phyloP scores from a whole-genome alignment of 2,888 invertebrate genomes.

The Amorpha juglandis region DNA sequence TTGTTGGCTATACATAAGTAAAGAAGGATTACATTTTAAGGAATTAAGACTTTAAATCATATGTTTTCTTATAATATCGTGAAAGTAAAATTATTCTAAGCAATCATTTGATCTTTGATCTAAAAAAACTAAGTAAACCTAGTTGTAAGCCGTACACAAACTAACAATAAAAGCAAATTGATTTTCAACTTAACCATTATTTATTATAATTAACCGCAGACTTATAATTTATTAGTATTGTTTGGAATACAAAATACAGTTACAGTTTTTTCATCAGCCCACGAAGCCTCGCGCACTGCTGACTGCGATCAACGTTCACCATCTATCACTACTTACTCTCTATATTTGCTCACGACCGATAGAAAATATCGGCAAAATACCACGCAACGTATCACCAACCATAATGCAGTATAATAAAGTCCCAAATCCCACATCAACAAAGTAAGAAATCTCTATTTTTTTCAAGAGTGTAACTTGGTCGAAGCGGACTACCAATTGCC shows the following conservation, averaged over 20 bases:
- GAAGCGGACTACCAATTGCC: conserved; percentile 51
- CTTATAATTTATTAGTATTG: conserved; percentile 14
- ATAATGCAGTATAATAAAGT: conserved; percentile 31
- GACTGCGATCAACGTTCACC: conserved; percentile 48
- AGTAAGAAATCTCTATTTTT: conserved; percentile 47
- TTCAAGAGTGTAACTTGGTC: conserved; percentile 43
- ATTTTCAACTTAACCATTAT: not conserved
- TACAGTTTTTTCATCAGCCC: conserved; percentile 16
- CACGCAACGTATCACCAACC: conserved; percentile 38
- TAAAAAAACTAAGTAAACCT: not conserved
- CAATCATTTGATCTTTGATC: conserved; percentile 9
- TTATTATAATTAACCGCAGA: not conserved
- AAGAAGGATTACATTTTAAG: too few relatives aligned
- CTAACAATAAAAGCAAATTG: not conserved
- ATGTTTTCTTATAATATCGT: too few relatives aligned
- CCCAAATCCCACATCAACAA: not conserved
- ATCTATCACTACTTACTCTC: conserved; percentile 76
- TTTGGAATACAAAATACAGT: conserved; percentile 4
- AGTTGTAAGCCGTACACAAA: not conserved
- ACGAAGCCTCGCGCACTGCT: conserved; percentile 33
- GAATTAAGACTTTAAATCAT: too few relatives aligned
- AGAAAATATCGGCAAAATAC: conserved; percentile 57
- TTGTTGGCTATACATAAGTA: not conserved
- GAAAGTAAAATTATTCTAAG: too few relatives aligned
- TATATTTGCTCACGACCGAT: conserved; percentile 67